Conservation (phyloP, 2,113 vertebrate species). For the Petroica traversi region DNA sequence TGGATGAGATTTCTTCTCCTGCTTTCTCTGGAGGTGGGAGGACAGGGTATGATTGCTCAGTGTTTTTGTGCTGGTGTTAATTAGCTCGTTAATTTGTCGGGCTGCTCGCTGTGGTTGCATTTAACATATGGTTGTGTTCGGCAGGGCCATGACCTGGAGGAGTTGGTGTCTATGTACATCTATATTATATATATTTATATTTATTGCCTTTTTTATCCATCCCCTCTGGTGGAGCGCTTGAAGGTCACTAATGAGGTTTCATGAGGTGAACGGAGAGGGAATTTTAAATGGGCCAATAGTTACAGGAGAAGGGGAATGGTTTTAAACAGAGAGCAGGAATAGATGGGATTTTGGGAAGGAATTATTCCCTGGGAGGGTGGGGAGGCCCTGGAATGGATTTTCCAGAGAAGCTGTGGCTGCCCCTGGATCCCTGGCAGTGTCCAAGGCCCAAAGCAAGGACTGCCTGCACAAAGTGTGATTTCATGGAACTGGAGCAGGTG, state of each 20-base stretch:
- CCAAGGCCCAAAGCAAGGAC: not conserved
- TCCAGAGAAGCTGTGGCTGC: not conserved
- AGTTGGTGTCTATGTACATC: not conserved
- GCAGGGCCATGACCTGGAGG: not conserved
- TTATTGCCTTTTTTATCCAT: not conserved
- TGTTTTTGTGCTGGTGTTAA: not conserved
- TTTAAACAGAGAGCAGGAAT: not conserved
- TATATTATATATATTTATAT: not conserved
- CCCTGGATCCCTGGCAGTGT: not conserved
- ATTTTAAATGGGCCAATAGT: not conserved
- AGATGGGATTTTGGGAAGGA: not conserved
- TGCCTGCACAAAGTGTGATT: not conserved
- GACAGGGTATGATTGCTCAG: not conserved
- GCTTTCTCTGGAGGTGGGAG: not conserved
- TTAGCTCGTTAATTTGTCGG: not conserved
- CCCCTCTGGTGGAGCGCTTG: not conserved
- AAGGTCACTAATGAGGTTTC: not conserved
- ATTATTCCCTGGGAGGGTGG: not conserved
- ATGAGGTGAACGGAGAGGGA: not conserved
- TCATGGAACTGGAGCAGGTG: not conserved
- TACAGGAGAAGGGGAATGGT: not conserved
- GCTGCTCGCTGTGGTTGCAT: not conserved
- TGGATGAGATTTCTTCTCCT: not conserved
- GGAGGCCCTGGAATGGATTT: not conserved
- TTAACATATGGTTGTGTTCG: not conserved